Percentiles rank a stretch among this genome's conserved stretches.
Conservation (phyloP, 2,888 invertebrate genomes). For the Galerucella calmariensis region DNA sequence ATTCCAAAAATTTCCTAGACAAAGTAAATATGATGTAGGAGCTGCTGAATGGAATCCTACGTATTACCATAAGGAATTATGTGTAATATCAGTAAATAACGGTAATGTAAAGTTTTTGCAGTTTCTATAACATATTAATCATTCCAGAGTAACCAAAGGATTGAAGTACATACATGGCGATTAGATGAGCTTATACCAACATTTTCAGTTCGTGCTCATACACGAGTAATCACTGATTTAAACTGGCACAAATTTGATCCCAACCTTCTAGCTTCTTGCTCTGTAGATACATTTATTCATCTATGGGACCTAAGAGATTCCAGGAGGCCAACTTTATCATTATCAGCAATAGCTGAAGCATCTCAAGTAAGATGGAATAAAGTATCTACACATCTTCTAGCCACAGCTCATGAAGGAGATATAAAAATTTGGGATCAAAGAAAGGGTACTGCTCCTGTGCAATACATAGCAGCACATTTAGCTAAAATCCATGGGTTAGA, state of each 20-base stretch:
- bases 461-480: slow-evolving; percentile 94
- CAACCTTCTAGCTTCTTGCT: slow-evolving; percentile 85
- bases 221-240: slow-evolving; percentile 87
- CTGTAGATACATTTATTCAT: slow-evolving; percentile 93
- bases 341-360: slow-evolving; percentile 92
- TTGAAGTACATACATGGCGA: slow-evolving; percentile 87
- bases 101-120: slow-evolving; percentile 50
- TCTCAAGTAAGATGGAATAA: slow-evolving; percentile 95
- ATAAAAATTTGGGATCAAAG: slow-evolving; percentile 96
- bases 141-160: slow-evolving; percentile 83
- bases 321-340: slow-evolving; percentile 82
- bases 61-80: slow-evolving; percentile 78
- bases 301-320: slow-evolving; percentile 93
- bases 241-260: slow-evolving; percentile 90
- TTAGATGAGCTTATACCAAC: slow-evolving; percentile 74
- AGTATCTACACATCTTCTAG: slow-evolving; percentile 83
- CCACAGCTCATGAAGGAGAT: slow-evolving; percentile 96
- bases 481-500: slow-evolving; percentile 92
- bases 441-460: slow-evolving; percentile 86
- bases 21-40: slow-evolving; percentile 93
- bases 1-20: slow-evolving; percentile 82
- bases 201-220: slow-evolving; percentile 82
- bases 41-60: slow-evolving; percentile 94
- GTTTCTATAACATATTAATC: neutral
- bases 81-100: slow-evolving; percentile 83